These are phyloP conservation scores for Andrena fulva DNA, from an alignment of 2,888 invertebrate species.

Conservation along the genomic window DNA sequence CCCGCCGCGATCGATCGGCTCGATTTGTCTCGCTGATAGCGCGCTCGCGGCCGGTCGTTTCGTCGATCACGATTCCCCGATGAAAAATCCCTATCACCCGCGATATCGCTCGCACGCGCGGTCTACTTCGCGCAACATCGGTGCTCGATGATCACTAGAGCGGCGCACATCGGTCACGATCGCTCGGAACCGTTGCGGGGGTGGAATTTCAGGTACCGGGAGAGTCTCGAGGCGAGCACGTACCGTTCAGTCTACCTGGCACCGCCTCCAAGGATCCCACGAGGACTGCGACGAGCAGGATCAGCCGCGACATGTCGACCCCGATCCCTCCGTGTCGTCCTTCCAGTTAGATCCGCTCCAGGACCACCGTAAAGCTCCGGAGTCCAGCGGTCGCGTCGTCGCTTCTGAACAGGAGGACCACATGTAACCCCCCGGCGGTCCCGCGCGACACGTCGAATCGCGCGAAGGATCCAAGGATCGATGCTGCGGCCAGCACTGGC, in stretches of 20 bases:
- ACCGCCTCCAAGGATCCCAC: constrained; percentile 71
- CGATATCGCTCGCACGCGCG: constrained; percentile 16
- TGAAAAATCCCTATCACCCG: constrained; percentile 32
- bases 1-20: constrained; percentile 15
- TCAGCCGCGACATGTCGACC: constrained; percentile 64
- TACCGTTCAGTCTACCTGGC: constrained; percentile 78
- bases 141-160: constrained; percentile 2
- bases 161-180: constrained; percentile 7
- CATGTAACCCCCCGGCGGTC: constrained; percentile 47
- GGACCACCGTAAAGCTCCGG: constrained; percentile 44
- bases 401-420: constrained; percentile 37
- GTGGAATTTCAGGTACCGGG: background rate
- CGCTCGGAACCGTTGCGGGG: background rate
- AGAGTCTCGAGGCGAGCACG: constrained; percentile 47
- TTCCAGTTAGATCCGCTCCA: constrained; percentile 26
- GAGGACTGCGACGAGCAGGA: constrained; percentile 66
- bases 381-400: constrained; percentile 16
- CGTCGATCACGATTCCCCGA: constrained; percentile 22
- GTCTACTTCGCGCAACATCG: background rate
- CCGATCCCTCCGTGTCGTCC: constrained; percentile 30
- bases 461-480: constrained; percentile 42
- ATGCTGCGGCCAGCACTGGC: constrained; percentile 66
- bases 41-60: constrained; percentile 17
- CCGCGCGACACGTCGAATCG: constrained; percentile 19
- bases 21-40: constrained; percentile 18